Conservation (phyloP, 2,888 invertebrate genomes). For the Fragum sueziense region DNA sequence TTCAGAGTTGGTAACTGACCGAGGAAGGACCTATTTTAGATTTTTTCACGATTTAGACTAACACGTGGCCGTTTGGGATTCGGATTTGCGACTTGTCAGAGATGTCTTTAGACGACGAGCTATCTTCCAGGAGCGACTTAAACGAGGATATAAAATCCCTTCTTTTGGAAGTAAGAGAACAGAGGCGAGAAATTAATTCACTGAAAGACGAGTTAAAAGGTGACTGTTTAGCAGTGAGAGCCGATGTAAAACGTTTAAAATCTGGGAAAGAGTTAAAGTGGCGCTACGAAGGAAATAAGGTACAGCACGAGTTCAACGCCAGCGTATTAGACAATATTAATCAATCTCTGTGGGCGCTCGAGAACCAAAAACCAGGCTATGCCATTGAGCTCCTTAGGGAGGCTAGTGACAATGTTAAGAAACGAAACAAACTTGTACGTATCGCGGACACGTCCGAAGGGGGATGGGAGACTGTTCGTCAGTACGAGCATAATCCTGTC, state of each 20-base stretch:
- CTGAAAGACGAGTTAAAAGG: constrained; percentile 19
- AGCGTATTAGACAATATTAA: background rate
- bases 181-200: background rate
- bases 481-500: constrained; percentile 35
- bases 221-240: background rate
- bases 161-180: no score
- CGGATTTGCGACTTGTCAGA: no score
- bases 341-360: constrained; percentile 2
- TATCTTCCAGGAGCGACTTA: no score
- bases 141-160: no score
- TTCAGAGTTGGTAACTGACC: no score
- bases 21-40: no score
- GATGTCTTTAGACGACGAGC: no score
- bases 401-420: constrained; percentile 5
- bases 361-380: background rate
- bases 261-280: constrained; percentile 4
- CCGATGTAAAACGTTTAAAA: constrained; percentile 4
- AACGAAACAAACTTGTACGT: constrained; percentile 17
- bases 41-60: no score
- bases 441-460: constrained; percentile 39
- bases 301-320: constrained; percentile 7
- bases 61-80: no score
- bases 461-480: constrained; percentile 33
- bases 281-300: constrained; percentile 9
- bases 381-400: background rate